Percentiles rank a stretch among this genome's conserved stretches.
Evolutionary conservation across 2,888 invertebrate genomes (phyloP).

Genomic region (Leucophenga maculata): DNA sequence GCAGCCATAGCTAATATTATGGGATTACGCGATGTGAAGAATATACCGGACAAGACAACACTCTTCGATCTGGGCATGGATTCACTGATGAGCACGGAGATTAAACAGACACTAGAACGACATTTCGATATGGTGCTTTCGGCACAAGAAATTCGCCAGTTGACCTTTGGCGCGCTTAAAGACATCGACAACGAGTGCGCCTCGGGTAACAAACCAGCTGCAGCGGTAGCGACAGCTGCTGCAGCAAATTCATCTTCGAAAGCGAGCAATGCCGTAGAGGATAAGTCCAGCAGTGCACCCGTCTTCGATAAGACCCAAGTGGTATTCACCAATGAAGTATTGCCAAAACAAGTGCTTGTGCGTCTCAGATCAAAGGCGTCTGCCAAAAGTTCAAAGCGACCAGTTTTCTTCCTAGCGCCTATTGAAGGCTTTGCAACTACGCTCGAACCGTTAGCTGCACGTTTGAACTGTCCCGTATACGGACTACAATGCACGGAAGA

Average conservation of each 20-base stretch:
- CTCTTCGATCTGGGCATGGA: constrained; percentile 98
- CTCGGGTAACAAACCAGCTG: constrained; percentile 23
- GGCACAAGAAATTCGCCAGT: constrained; percentile 90
- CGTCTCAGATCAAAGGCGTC: constrained; percentile 75
- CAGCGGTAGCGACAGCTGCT: constrained; percentile 25
- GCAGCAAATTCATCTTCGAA: background rate
- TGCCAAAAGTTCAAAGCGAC: constrained; percentile 68
- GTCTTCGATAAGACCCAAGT: constrained; percentile 73
- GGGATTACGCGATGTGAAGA: constrained; percentile 88
- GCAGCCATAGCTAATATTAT: constrained; percentile 91
- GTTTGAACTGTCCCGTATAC: constrained; percentile 83
- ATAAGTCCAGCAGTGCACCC: constrained; percentile 64
- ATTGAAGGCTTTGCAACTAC: constrained; percentile 89
- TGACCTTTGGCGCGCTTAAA: constrained; percentile 84
- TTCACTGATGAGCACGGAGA: constrained; percentile 98
- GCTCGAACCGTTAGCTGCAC: constrained; percentile 81
- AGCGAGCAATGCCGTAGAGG: constrained; percentile 18
- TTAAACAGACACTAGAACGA: constrained; percentile 94
- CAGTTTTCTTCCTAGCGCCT: constrained; percentile 84
- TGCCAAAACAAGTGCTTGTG: constrained; percentile 83
- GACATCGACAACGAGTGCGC: constrained; percentile 71
- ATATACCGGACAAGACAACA: constrained; percentile 82
- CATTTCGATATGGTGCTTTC: constrained; percentile 92
- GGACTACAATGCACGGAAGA: constrained; percentile 89
- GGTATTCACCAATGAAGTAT: constrained; percentile 78